Conservation (phyloP, 1,140 invertebrate species). For the Atopsyche davidsoni region DNA sequence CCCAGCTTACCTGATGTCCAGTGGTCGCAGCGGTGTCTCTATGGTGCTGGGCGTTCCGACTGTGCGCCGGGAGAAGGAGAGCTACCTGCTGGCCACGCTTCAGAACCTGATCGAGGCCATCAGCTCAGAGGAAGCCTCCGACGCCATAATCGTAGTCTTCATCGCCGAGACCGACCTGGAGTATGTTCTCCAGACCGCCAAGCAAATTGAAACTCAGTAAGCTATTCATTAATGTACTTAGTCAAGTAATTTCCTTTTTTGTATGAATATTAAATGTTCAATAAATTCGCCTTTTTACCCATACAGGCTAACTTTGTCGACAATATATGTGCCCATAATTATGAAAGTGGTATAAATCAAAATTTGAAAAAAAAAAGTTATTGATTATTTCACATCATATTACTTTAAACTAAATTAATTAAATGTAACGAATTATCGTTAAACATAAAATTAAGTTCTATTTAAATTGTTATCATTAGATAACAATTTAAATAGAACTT, state of each 20-base stretch:
- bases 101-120: slow-evolving; percentile 80
- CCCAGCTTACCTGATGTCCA: slow-evolving; percentile 72
- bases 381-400: no score
- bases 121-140: slow-evolving; percentile 66
- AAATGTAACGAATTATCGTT: neutral
- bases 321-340: no score
- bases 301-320: no score
- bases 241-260: no score
- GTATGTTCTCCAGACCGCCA: slow-evolving; percentile 64
- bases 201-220: slow-evolving; percentile 70
- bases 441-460: neutral
- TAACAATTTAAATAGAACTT: neutral
- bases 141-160: slow-evolving; percentile 84
- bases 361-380: no score
- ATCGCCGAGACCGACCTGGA: slow-evolving; percentile 79
- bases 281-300: no score
- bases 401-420: no score
- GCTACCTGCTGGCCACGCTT: slow-evolving; percentile 82
- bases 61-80: slow-evolving; percentile 82
- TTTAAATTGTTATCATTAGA: neutral
- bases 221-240: no score
- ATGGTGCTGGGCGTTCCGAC: slow-evolving; percentile 81
- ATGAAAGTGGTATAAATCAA: no score
- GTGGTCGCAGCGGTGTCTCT: slow-evolving; percentile 66
- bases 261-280: no score